These are phyloP conservation scores for Pachyramphus minor DNA, from an alignment of 2,113 vertebrate species.

Conservation along the genomic window DNA sequence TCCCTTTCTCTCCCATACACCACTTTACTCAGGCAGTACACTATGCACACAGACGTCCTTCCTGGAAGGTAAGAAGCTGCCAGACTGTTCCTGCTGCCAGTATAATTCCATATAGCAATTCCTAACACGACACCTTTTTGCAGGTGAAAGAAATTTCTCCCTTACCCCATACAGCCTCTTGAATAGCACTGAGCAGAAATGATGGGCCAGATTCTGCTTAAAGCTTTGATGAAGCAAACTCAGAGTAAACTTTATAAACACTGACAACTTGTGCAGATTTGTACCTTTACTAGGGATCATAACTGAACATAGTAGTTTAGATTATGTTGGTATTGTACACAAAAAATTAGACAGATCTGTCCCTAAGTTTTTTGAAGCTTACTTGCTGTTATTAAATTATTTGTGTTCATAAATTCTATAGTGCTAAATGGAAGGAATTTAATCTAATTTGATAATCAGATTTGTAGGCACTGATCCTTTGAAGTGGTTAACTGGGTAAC, in stretches of 20 bases:
- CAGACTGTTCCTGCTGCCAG: neutral
- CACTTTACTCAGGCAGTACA: neutral
- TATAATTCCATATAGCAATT: neutral
- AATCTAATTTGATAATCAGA: neutral
- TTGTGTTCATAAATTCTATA: neutral
- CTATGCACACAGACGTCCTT: accelerated
- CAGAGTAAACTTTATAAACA: neutral
- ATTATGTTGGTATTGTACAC: neutral
- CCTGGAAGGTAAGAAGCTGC: neutral
- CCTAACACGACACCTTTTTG: neutral
- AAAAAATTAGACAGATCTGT: neutral
- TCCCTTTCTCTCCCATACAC: neutral
- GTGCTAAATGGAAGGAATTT: neutral
- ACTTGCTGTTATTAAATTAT: neutral
- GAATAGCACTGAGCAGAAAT: neutral
- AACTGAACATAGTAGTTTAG: neutral
- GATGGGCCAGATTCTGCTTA: neutral
- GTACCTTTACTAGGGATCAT: neutral
- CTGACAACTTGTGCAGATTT: neutral
- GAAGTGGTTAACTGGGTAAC: neutral
- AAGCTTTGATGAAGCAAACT: neutral
- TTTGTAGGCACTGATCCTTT: neutral
- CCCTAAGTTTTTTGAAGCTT: neutral
- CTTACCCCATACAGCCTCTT: neutral
- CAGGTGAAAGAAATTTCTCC: neutral